phyloP scores from a whole-genome alignment of 2,797 vertebrate genomes.

The Acanthis flammea region DNA sequence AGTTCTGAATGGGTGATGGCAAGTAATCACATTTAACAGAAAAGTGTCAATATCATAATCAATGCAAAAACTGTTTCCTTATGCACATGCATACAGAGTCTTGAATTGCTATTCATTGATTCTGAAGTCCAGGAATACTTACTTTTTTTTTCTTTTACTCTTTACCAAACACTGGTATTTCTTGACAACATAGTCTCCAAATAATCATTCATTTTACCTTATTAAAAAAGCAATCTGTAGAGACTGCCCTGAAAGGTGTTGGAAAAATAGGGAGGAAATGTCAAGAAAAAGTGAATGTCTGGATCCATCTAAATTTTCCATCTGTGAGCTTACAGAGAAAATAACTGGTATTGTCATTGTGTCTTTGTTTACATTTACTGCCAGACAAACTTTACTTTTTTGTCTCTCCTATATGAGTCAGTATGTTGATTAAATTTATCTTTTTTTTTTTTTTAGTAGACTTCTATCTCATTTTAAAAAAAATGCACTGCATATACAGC shows the following conservation, averaged over 20 bases:
- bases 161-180: not conserved
- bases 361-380: slow-evolving; percentile 24
- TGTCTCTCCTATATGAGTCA: slow-evolving; percentile 19
- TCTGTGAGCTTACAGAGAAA: slow-evolving; percentile 11
- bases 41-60: not conserved
- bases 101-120: not conserved
- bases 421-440: slow-evolving; percentile 47
- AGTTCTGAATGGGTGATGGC: not conserved
- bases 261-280: not conserved
- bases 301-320: not conserved
- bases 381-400: slow-evolving; percentile 8
- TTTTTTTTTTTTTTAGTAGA: slow-evolving; percentile 31
- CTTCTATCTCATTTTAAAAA: slow-evolving; percentile 5
- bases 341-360: not conserved
- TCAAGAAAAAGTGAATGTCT: not conserved
- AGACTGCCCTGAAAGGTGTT: not conserved
- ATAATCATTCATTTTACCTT: not conserved
- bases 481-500: not conserved
- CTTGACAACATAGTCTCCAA: not conserved
- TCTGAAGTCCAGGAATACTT: not conserved
- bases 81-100: not conserved
- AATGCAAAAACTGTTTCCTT: not conserved
- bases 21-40: not conserved
- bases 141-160: not conserved
- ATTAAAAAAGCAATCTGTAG: not conserved